A percentile compares a stretch with the other conserved stretches of the same genome.
Conservation (phyloP, 2,113 vertebrate genomes). For the Scolopax mira region DNA sequence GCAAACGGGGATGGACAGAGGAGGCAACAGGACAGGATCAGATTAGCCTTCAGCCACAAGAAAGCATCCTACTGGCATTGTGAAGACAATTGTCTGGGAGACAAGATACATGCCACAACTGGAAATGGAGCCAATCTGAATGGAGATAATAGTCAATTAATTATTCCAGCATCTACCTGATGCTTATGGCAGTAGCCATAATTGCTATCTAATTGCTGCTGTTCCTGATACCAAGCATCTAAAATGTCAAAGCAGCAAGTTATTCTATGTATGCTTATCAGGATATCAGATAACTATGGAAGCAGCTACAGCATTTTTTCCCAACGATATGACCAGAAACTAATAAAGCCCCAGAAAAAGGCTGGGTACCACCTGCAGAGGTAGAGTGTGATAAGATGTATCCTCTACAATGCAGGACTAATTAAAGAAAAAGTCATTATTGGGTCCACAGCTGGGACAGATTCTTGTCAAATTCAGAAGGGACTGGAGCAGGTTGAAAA, state of each 20-base stretch:
- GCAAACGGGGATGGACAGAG: background rate
- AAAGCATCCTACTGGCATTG: background rate
- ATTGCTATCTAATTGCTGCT: background rate
- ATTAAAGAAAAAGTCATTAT: background rate
- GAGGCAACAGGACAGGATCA: background rate
- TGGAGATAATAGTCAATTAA: background rate
- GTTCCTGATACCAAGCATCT: background rate
- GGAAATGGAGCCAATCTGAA: background rate
- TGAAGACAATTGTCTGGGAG: background rate
- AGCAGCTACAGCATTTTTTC: background rate
- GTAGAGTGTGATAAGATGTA: background rate
- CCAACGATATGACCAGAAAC: background rate
- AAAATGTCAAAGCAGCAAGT: background rate
- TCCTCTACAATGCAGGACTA: background rate
- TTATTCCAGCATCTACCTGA: background rate
- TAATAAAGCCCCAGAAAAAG: background rate
- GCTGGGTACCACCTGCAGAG: background rate
- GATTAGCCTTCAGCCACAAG: background rate
- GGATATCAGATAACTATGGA: background rate
- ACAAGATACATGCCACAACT: background rate
- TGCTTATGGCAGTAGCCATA: background rate
- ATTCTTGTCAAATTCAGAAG: background rate
- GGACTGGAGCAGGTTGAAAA: background rate
- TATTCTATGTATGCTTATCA: background rate
- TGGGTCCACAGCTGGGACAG: background rate